A percentile compares a stretch with the other conserved stretches of the same genome.
These are phyloP conservation scores for Silurus lanzhouensis DNA, from an alignment of 2,797 vertebrate species.

Conservation along the genomic window DNA sequence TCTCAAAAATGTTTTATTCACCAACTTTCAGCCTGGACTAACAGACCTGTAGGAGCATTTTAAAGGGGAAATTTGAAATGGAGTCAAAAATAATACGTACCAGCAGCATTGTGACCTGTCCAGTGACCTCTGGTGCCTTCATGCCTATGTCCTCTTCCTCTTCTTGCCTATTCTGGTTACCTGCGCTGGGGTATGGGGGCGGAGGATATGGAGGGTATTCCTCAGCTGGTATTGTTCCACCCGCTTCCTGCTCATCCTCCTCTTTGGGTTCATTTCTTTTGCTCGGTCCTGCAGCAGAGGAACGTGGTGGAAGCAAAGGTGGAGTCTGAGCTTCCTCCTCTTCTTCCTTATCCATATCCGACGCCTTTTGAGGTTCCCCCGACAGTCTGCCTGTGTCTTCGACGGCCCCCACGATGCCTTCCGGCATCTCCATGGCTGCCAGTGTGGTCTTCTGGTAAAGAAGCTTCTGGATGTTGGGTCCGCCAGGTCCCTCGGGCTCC, in stretches of 20 bases:
- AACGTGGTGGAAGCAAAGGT: constrained; percentile 63
- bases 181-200: constrained; percentile 83
- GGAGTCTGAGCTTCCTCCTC: constrained; percentile 62
- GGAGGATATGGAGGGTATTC: constrained; percentile 90
- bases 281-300: constrained; percentile 64
- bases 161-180: constrained; percentile 72
- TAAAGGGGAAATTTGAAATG: not conserved
- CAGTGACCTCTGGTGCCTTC: constrained; percentile 85
- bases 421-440: constrained; percentile 90
- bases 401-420: constrained; percentile 57
- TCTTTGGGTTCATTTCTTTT: constrained; percentile 45
- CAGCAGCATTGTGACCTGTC: constrained; percentile 80
- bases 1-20: not conserved
- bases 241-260: constrained; percentile 69
- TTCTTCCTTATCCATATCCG: constrained; percentile 20
- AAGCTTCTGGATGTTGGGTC: constrained; percentile 93
- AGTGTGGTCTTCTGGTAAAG: constrained; percentile 94
- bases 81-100: constrained; percentile 68
- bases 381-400: constrained; percentile 3
- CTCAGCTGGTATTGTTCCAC: constrained; percentile 66
- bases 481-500: constrained; percentile 88
- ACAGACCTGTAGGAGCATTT: not conserved
- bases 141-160: constrained; percentile 74
- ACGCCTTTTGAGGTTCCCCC: not conserved
- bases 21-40: not conserved